Base-by-base conservation (phyloP, 2,888 invertebrate species). In the Chrysolina americana region DNA sequence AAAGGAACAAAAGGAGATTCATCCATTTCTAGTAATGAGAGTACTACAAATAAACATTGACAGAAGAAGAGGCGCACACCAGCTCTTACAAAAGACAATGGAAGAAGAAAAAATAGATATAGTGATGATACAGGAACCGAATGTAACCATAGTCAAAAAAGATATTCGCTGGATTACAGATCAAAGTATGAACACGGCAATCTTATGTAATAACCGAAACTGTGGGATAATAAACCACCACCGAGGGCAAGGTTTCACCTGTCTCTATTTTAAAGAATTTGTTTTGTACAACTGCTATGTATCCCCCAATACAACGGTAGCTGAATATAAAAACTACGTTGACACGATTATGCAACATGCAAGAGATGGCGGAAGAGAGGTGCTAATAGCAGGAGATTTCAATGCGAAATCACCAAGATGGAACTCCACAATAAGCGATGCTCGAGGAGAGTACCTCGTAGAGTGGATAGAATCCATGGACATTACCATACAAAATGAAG, bases 121-220 rank as follows among this genome's bases (percentile, higher is more conserved):
- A 41, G 63, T 76, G 11, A 41, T 76, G 1, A 70, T 71, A 62
- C 76, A 77, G 48, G 75, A 78, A 64, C 78, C 78, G 6, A 78
- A 73, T 50, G 53, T 15, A 23, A 66, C 69, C 3, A 47, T 62
- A 48, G 19, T 56, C 1, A 28, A 13, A 41, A 72, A 64, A 47
- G 13, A 53, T 19, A 53, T 10, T 8, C 53, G 19, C 2, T 53
- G 53, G 53, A 53, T 53, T 11, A 53, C 53, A 19, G 53, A 53
- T 10, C 17, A 8, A 8, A 53, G 10, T 19, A 19, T 17, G 19
- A 21, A 53, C 53, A 53, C 53, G 21, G 53, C 53, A 53, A 53
- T 53, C 19, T 19, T 53, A 11, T 28, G 59, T 4, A 53, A 59
- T 13, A 23, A 59, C 28, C n/a, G 28, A 21, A 15, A 65, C 19